phyloP scores from a whole-genome alignment of 1,140 invertebrate genomes.

The Gyrodactylus bullatarudis region DNA sequence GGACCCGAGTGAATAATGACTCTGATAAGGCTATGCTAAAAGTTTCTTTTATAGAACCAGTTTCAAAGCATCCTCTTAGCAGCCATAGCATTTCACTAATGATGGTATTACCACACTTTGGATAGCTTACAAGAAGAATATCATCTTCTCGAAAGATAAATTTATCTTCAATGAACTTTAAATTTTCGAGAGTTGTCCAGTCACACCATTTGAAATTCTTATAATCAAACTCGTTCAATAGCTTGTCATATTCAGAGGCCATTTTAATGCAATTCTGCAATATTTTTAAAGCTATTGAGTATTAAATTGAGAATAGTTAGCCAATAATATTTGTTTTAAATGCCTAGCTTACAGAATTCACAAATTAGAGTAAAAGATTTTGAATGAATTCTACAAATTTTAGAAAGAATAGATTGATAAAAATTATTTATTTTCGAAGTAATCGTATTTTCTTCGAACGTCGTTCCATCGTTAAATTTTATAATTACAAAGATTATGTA shows the following conservation, averaged over 20 bases:
- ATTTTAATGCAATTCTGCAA: no score
- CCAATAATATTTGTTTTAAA: no score
- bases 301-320: no score
- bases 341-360: no score
- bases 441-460: no score
- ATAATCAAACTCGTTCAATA: slow-evolving; percentile 4
- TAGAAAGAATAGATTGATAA: no score
- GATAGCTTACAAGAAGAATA: slow-evolving; percentile 1
- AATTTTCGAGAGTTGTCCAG: not conserved
- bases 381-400: no score
- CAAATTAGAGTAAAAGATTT: no score
- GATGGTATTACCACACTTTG: slow-evolving; percentile 1
- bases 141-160: slow-evolving; percentile 2
- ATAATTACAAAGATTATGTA: no score
- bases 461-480: no score
- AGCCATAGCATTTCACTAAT: slow-evolving; percentile 1
- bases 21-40: not conserved
- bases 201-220: not conserved
- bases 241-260: not conserved
- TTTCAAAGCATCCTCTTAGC: not conserved
- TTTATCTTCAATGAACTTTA: not conserved
- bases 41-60: not conserved
- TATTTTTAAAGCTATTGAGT: no score
- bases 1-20: not conserved
- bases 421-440: no score